Base-by-base conservation (phyloP, 1,140 invertebrate species). In the Propsilocerus akamusi region DNA sequence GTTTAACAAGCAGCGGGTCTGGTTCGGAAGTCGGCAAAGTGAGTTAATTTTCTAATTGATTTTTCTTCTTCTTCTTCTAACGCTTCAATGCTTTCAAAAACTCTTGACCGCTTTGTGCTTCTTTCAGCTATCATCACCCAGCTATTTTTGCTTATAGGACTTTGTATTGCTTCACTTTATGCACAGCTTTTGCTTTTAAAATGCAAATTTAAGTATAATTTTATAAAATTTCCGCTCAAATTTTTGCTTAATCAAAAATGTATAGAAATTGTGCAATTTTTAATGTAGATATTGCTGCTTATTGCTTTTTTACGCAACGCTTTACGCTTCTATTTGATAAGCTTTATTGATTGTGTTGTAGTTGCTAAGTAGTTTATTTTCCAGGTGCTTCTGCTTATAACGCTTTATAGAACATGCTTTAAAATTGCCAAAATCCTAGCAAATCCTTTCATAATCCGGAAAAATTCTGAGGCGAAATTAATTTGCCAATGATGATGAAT, bases 41-140 rank as follows among this genome's bases (percentile, higher is more conserved):
- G 14, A 41, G 34, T 41, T 41, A 5, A 41, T 41, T 7, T 5
- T 20, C n/a, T n/a, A 3, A 2, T 17, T 20, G 17, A 41, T 3
- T 7, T 17, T 20, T 41, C 17, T 8, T 11, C 3, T 30, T 30
- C n/a, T 2, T 8, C 28, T 30, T 30, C 10, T 11, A 20, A 8
- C 22, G 34, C 34, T 41, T 41, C 22, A 12, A 8, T 17, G 34
- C 34, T 41, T 41, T 37, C 20, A 37, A 5, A 7, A 37, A 41
- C 6, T 30, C n/a, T 30, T 11, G 22, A 14, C 14, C 22, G 34
- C 34, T 37, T 41, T 41, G 20, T 41, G 34, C 34, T 41, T 41
- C 20, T 41, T 17, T 41, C 34, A 41, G 34, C 34, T 17, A 41
- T 41, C 34, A 41, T 41, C 34, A 41, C 34, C 34, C 17, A 41